Evolutionary conservation across 2,113 vertebrate genomes (phyloP).

Genomic region (Aphyosemion australe): DNA sequence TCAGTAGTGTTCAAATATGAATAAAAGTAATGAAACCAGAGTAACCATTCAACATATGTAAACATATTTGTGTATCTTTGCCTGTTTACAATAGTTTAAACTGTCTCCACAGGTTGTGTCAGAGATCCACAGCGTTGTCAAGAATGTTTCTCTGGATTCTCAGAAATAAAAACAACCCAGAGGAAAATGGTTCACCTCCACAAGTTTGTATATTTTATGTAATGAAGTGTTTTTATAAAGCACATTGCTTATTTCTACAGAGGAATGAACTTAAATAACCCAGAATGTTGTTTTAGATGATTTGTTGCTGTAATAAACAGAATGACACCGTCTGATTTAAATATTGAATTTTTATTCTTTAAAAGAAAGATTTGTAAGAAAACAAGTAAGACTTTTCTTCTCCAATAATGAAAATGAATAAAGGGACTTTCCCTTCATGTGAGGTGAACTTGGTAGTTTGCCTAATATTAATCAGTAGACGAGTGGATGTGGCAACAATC

Average conservation of each 20-base stretch:
- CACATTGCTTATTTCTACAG: too few relatives aligned
- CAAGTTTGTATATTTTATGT: not conserved
- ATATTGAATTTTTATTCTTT: constrained; percentile 74
- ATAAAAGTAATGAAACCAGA: too few relatives aligned
- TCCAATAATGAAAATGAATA: constrained; percentile 56
- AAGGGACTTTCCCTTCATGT: constrained; percentile 56
- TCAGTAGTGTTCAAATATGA: too few relatives aligned
- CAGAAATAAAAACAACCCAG: not conserved
- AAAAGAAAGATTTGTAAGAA: constrained; percentile 77
- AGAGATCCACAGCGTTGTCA: constrained; percentile 62
- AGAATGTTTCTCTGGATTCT: constrained; percentile 35
- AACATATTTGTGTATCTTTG: too few relatives aligned
- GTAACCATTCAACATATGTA: too few relatives aligned
- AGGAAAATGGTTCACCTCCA: not conserved
- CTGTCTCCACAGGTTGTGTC: constrained; percentile 61
- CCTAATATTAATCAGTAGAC: constrained; percentile 74
- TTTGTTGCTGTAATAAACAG: constrained; percentile 15
- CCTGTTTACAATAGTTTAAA: not conserved
- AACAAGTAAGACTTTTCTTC: constrained; percentile 70
- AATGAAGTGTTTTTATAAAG: not conserved
- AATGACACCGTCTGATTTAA: constrained; percentile 60
- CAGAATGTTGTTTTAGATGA: not conserved
- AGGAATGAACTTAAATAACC: too few relatives aligned
- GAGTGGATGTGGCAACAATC: constrained; percentile 61
- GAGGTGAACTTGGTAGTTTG: constrained; percentile 71